Conservation (phyloP, 2,888 invertebrate species). For the Eupithecia centaureata region DNA sequence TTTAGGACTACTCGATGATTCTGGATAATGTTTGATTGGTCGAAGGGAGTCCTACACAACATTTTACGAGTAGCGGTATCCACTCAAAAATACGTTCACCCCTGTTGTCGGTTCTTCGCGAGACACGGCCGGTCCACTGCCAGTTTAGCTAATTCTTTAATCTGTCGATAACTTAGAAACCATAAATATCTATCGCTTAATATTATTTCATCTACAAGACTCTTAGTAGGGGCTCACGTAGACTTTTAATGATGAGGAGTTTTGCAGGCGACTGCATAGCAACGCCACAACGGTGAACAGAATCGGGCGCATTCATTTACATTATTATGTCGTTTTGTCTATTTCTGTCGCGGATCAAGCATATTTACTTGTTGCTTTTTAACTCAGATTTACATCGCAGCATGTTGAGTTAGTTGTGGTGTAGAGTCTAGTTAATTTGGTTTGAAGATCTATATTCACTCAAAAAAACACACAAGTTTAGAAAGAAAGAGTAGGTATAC, state of each 20-base stretch:
- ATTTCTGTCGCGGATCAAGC: slow-evolving; percentile 60
- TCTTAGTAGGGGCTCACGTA: slow-evolving; percentile 50
- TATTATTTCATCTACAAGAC: not conserved
- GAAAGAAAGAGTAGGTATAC: too few species aligned
- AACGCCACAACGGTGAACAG: slow-evolving; percentile 63
- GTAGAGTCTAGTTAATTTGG: not conserved
- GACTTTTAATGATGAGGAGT: slow-evolving; percentile 60
- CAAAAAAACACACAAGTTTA: too few species aligned
- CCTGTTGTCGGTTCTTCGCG: too few species aligned
- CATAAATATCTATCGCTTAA: not conserved
- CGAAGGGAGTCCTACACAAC: too few species aligned
- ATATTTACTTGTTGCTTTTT: slow-evolving; percentile 43
- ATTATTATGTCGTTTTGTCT: slow-evolving; percentile 68
- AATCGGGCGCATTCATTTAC: slow-evolving; percentile 70
- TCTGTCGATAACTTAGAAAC: too few species aligned
- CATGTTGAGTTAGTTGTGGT: not conserved
- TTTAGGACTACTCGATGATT: slow-evolving; percentile 9
- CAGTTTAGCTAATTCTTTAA: too few species aligned
- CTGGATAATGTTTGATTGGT: slow-evolving; percentile 20
- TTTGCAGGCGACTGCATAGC: slow-evolving; percentile 54
- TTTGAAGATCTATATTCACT: too few species aligned
- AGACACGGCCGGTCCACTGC: too few species aligned
- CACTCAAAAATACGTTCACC: too few species aligned
- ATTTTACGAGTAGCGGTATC: too few species aligned
- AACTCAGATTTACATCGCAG: slow-evolving; percentile 24